Conservation (phyloP, 2,113 vertebrate species). For the Cyprinodon tularosa region DNA sequence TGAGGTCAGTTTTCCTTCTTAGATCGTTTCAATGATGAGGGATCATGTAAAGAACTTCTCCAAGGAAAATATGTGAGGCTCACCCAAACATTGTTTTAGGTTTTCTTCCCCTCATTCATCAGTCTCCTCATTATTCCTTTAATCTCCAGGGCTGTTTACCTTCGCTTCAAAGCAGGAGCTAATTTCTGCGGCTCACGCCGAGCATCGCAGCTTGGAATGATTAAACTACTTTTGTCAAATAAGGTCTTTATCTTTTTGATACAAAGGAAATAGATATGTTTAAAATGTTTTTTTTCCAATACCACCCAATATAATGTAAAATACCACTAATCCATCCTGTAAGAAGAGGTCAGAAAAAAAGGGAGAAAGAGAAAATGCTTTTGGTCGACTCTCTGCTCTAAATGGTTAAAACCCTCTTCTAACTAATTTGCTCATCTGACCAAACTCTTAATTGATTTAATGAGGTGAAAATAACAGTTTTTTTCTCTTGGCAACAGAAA, state of each 20-base stretch:
- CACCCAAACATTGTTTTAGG: neutral
- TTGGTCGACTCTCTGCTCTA: neutral
- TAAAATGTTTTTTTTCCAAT: neutral
- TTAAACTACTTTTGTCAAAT: neutral
- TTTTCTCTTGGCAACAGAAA: neutral
- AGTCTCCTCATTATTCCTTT: constrained; percentile 15
- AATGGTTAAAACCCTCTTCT: neutral
- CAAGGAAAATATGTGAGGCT: neutral
- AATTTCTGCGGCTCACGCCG: constrained; percentile 6
- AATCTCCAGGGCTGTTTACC: constrained; percentile 11
- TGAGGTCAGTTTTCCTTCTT: constrained; percentile 16
- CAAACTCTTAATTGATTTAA: neutral
- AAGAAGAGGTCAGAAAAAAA: too few species aligned
- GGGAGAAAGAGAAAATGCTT: neutral
- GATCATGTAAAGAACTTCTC: neutral
- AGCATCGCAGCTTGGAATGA: neutral
- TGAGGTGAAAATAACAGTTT: neutral
- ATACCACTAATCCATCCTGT: neutral
- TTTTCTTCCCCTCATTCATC: neutral
- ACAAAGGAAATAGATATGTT: neutral
- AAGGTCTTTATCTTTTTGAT: neutral
- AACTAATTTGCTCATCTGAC: neutral
- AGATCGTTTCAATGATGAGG: neutral
- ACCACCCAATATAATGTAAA: neutral
- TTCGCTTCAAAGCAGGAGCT: constrained; percentile 2